A percentile compares a stretch with the other conserved stretches of the same genome.
phyloP scores from a whole-genome alignment of 2,888 invertebrate genomes.

The Cataglyphis rosenhaueri region DNA sequence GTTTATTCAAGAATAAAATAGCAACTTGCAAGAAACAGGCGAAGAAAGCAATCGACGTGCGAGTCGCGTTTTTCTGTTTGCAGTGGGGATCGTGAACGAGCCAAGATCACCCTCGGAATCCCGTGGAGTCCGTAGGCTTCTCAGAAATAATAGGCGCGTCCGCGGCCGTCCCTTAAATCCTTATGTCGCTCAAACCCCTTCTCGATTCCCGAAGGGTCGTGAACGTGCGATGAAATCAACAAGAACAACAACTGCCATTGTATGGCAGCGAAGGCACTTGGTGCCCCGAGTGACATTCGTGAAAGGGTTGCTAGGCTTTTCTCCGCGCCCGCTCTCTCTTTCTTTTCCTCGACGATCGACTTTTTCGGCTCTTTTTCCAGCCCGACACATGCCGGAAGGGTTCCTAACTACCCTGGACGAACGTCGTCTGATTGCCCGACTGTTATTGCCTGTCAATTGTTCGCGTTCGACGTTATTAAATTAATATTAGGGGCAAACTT shows the following conservation, averaged over 20 bases:
- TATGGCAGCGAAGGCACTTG: constrained; percentile 77
- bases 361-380: constrained; percentile 52
- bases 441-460: constrained; percentile 85
- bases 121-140: constrained; percentile 64
- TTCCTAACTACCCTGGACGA: constrained; percentile 76
- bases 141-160: constrained; percentile 71
- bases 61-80: constrained; percentile 68
- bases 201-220: constrained; percentile 80
- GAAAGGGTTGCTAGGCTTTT: constrained; percentile 79
- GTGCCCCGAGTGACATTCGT: constrained; percentile 83
- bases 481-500: constrained; percentile 81
- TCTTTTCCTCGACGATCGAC: constrained; percentile 20
- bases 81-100: constrained; percentile 60
- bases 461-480: constrained; percentile 83
- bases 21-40: constrained; percentile 21
- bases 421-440: constrained; percentile 82
- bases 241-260: constrained; percentile 83
- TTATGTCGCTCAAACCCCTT: constrained; percentile 81
- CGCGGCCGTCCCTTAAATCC: constrained; percentile 76
- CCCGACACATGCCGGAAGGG: constrained; percentile 68
- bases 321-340: constrained; percentile 22
- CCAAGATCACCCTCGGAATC: constrained; percentile 60
- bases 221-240: constrained; percentile 85
- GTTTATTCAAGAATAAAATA: constrained; percentile 30
- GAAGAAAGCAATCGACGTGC: constrained; percentile 59